Conservation (phyloP, 2,113 vertebrate genomes). For the Accipiter virgatus region DNA sequence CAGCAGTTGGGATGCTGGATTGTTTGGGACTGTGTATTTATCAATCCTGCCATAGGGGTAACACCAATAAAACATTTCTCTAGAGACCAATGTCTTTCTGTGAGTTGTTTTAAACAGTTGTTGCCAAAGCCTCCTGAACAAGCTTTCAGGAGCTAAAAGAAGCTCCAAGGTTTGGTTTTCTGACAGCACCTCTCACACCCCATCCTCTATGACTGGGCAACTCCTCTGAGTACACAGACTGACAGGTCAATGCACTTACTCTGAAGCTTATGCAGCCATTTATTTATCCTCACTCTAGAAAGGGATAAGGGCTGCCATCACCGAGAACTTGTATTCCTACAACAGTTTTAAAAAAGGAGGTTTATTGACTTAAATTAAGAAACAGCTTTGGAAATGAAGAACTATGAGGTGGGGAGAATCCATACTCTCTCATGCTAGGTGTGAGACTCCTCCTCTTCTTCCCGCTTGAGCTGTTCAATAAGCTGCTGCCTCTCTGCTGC, state of each 20-base stretch:
- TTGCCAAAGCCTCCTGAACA: not conserved
- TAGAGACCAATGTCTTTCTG: not conserved
- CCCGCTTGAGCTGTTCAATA: constrained; percentile 85
- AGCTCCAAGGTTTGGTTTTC: not conserved
- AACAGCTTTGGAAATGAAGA: not conserved
- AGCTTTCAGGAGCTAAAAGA: not conserved
- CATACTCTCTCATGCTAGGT: constrained; percentile 40
- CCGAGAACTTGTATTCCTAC: not conserved
- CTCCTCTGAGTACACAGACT: not conserved
- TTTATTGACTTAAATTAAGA: constrained; percentile 69
- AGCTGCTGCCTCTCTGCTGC: constrained; percentile 91
- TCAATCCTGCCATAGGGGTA: not conserved
- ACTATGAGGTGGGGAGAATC: not conserved
- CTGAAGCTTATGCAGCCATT: not conserved
- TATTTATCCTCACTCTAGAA: not conserved
- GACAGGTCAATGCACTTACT: not conserved
- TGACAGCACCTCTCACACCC: not conserved
- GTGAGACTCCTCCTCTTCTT: constrained; percentile 79
- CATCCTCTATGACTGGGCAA: not conserved
- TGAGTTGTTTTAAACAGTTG: not conserved
- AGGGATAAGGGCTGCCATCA: not conserved
- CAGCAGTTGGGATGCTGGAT: not conserved
- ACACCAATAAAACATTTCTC: constrained; percentile 32
- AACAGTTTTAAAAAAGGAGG: not conserved
- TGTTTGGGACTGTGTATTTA: not conserved